A percentile compares a stretch with the other conserved stretches of the same genome.
phyloP scores from a whole-genome alignment of 1,140 invertebrate species.

The Andricus grossulariae region DNA sequence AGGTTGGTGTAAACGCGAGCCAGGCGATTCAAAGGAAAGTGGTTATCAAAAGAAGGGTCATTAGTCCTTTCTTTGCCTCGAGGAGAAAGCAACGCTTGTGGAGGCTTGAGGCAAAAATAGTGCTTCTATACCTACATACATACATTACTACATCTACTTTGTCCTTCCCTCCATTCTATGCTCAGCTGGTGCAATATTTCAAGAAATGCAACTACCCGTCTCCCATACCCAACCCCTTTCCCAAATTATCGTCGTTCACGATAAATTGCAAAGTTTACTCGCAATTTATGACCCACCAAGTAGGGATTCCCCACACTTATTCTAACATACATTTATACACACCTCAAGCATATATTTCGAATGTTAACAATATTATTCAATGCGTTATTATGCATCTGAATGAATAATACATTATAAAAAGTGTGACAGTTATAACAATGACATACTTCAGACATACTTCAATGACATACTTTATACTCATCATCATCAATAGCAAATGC shows the following conservation, averaged over 20 bases:
- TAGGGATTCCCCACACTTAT: neutral
- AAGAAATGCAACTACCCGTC: conserved; percentile 30
- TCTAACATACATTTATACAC: too few relatives aligned
- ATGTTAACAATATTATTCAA: too few relatives aligned
- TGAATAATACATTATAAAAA: too few relatives aligned
- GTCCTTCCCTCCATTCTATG: neutral
- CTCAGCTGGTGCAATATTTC: conserved; percentile 29
- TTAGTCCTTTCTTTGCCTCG: conserved; percentile 4
- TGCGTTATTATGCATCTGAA: too few relatives aligned
- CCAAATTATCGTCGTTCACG: conserved; percentile 18
- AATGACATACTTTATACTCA: too few relatives aligned
- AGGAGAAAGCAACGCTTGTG: neutral
- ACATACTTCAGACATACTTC: too few relatives aligned
- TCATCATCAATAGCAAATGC: too few relatives aligned
- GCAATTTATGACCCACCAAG: conserved; percentile 17
- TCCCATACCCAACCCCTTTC: conserved; percentile 13
- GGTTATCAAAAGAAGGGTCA: conserved; percentile 29
- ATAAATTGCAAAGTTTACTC: conserved; percentile 25
- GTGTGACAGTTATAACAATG: too few relatives aligned
- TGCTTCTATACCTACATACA: neutral
- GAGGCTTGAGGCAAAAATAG: conserved; percentile 16
- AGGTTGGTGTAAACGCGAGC: neutral
- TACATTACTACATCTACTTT: neutral
- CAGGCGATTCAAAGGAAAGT: conserved; percentile 19
- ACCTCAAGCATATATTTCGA: too few relatives aligned